A percentile compares a stretch with the other conserved stretches of the same genome.
Evolutionary conservation across 2,113 vertebrate species (phyloP).

Genomic region (Rhynchopsitta pachyrhyncha): DNA sequence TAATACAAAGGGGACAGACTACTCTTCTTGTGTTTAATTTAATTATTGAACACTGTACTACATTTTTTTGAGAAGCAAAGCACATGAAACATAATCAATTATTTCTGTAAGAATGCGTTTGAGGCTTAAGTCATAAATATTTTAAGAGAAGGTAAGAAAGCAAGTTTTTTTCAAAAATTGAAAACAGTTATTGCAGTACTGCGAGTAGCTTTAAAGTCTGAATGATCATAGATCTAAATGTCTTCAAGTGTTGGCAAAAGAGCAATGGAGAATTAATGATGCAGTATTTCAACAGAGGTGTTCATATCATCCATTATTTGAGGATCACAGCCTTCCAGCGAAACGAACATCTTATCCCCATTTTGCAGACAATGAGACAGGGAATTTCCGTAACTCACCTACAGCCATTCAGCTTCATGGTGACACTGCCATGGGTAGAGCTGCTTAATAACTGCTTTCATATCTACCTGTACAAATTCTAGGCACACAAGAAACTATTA

Average conservation of each 20-base stretch:
- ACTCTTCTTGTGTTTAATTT: neutral
- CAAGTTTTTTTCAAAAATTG: neutral
- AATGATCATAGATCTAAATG: conserved; percentile 34
- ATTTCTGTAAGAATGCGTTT: neutral
- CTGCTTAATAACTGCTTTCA: neutral
- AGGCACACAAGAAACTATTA: neutral
- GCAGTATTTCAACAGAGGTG: conserved; percentile 43
- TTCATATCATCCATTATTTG: conserved; percentile 42
- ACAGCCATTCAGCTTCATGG: neutral
- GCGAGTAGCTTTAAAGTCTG: conserved; percentile 32
- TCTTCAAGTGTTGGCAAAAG: conserved; percentile 26
- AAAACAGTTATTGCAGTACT: neutral
- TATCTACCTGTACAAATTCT: neutral
- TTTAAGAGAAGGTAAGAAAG: neutral
- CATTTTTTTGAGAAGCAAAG: neutral
- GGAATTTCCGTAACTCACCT: conserved; percentile 23
- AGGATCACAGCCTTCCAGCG: conserved; percentile 47
- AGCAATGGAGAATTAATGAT: conserved; percentile 43
- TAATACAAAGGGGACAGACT: neutral
- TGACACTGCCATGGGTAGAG: neutral
- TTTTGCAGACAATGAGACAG: neutral
- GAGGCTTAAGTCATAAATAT: neutral
- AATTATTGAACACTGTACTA: neutral
- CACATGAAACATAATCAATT: neutral
- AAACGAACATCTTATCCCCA: neutral